phyloP scores from a whole-genome alignment of 2,888 invertebrate species.

The Melieria picta region DNA sequence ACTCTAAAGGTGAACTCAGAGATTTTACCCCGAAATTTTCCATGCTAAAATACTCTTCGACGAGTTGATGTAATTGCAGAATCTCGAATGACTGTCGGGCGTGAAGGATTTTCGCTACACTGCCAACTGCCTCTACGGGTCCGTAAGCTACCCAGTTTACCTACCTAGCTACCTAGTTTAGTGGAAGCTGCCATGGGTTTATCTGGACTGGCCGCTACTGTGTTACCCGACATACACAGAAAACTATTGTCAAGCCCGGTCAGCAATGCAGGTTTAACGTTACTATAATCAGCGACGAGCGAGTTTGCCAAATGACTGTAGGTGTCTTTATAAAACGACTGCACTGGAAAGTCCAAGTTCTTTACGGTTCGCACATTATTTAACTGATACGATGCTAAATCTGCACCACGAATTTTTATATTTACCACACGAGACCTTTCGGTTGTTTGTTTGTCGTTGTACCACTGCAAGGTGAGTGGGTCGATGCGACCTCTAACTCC shows the following conservation, averaged over 20 bases:
- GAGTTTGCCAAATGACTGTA: neutral
- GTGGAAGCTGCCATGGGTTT: constrained; percentile 3
- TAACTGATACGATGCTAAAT: neutral
- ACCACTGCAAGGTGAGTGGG: too few relatives aligned
- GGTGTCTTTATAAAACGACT: neutral
- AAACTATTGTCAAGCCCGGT: constrained; percentile 14
- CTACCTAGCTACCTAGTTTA: too few relatives aligned
- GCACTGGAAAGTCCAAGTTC: neutral
- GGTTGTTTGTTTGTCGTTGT: too few relatives aligned
- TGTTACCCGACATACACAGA: neutral
- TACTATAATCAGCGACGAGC: neutral
- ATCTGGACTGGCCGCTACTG: neutral
- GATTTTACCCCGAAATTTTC: neutral
- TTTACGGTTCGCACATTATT: constrained; percentile 8
- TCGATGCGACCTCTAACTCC: too few relatives aligned
- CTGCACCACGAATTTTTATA: neutral
- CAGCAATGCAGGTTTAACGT: constrained; percentile 4
- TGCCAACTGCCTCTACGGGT: neutral
- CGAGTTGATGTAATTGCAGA: neutral
- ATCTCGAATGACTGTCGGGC: neutral
- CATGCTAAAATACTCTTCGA: constrained; percentile 1
- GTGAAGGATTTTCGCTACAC: neutral
- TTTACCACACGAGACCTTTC: too few relatives aligned
- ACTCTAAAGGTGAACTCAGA: constrained; percentile 9
- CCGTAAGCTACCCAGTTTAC: neutral